Evolutionary conservation across 2,113 vertebrate genomes (phyloP).

Genomic region (Pardalotus punctatus): DNA sequence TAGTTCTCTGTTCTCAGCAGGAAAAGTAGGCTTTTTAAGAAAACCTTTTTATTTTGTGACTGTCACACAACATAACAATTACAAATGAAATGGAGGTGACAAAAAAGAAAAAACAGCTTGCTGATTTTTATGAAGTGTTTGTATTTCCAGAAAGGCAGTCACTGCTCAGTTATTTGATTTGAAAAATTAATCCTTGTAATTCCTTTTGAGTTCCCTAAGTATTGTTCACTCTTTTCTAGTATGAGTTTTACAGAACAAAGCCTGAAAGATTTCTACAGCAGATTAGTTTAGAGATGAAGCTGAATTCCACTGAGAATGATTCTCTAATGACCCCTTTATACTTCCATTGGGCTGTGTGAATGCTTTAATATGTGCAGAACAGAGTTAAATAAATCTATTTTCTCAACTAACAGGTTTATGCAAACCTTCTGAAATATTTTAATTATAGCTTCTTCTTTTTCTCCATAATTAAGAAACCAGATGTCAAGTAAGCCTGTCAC

Average conservation of each 20-base stretch:
- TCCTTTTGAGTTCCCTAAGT: slow-evolving; percentile 61
- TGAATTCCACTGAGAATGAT: slow-evolving; percentile 56
- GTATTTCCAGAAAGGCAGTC: slow-evolving; percentile 30
- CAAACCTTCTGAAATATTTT: slow-evolving; percentile 72
- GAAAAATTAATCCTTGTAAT: slow-evolving; percentile 65
- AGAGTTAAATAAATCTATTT: slow-evolving; percentile 69
- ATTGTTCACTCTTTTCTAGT: slow-evolving; percentile 41
- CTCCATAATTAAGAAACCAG: slow-evolving; percentile 71
- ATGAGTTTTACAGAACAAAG: slow-evolving; percentile 65
- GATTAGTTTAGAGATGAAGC: slow-evolving; percentile 64
- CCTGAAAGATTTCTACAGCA: slow-evolving; percentile 51
- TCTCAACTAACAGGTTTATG: slow-evolving; percentile 70
- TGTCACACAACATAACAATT: slow-evolving; percentile 66
- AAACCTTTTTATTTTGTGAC: slow-evolving; percentile 60
- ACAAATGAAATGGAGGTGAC: slow-evolving; percentile 43
- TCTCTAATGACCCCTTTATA: slow-evolving; percentile 66
- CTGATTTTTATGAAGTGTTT: slow-evolving; percentile 46
- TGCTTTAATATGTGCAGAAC: slow-evolving; percentile 62
- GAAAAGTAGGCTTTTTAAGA: slow-evolving; percentile 43
- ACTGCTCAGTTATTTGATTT: slow-evolving; percentile 60
- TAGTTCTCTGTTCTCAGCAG: slow-evolving; percentile 49
- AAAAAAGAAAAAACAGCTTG: slow-evolving; percentile 29
- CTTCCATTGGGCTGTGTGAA: slow-evolving; percentile 59
- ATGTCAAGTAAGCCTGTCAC: slow-evolving; percentile 57
- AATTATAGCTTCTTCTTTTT: slow-evolving; percentile 72